Evolutionary conservation across 2,888 invertebrate genomes (phyloP), one percentile per base, ranked within the genome.

Genomic region (Disparrhopalites patrizii): DNA sequence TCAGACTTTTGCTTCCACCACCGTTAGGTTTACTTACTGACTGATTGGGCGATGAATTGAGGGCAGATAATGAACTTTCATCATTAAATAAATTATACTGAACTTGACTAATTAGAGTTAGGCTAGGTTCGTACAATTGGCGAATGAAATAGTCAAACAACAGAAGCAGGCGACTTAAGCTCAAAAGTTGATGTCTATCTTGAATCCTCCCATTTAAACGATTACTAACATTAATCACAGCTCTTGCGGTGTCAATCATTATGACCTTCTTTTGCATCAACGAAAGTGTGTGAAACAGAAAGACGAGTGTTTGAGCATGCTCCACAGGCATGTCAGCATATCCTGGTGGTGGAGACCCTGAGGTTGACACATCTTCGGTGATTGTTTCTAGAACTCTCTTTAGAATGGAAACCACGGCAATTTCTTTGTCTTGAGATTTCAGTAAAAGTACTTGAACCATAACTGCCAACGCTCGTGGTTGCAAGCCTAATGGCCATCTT

Each of bases 231-330:
- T 68, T 69, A 10, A 76, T 73, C 25, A 76, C 38, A 7, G 73
- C 67, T 33, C 76, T 76, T 15, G 80, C 75, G 77, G 78, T 76
- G 67, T 79, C 78, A 8, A 96, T 83, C 38, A 97, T 82, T 1
- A 97, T 91, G 1, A 91, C 90, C 79, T 97, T 97, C 81, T 96
- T 97, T 81, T 96, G 94, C 92, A 95, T 94, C 69, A 97, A 82
- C 76, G 93, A 94, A 67, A 97, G 81, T 0, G 94, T 93, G 80
- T 97, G 96, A 80, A 97, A 97, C 13, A 97, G 82, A 79, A 96
- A 96, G 8, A 97, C 84, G 70, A 97, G 81, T 38, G 97, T 83
- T 79, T 97, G 96, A 0, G 94, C 90, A 80, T 97, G 96, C 79
- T 97, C 97, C 57, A 96, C 75, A 15, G 73, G 73, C 76, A 71